Conservation (phyloP, 2,888 invertebrate species). For the Aphodius granarius region DNA sequence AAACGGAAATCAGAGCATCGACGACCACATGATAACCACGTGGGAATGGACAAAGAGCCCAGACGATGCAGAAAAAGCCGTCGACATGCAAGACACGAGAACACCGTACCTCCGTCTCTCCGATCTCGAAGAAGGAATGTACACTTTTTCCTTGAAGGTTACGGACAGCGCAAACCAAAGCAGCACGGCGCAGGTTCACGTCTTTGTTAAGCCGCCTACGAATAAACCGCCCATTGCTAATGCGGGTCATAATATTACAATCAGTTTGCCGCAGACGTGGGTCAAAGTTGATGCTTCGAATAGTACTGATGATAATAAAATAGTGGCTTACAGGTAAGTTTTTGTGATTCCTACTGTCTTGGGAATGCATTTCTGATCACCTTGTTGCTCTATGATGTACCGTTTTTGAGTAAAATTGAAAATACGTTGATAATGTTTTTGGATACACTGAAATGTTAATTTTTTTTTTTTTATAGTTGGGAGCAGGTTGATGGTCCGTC, state of each 20-base stretch:
- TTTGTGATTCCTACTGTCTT: too few species aligned
- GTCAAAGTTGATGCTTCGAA: conserved; percentile 76
- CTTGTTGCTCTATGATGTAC: too few species aligned
- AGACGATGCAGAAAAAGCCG: conserved; percentile 85
- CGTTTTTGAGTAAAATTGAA: too few species aligned
- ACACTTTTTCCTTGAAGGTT: conserved; percentile 90
- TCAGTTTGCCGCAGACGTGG: conserved; percentile 84
- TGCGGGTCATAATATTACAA: conserved; percentile 67
- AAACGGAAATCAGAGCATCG: conserved; percentile 88
- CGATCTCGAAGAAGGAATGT: conserved; percentile 91
- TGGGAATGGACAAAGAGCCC: conserved; percentile 97
- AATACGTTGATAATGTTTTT: background rate
- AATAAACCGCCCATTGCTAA: conserved; percentile 80
- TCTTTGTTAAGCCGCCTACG: conserved; percentile 89
- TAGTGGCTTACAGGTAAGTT: conserved; percentile 62
- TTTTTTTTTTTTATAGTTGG: conserved; percentile 62
- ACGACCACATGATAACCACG: conserved; percentile 89
- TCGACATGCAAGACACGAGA: conserved; percentile 94
- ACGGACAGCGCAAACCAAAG: conserved; percentile 89
- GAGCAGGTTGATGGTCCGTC: conserved; percentile 73
- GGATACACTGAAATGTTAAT: background rate
- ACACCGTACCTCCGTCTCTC: conserved; percentile 85
- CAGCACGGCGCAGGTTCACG: conserved; percentile 78
- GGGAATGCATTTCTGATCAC: too few species aligned
- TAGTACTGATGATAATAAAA: conserved; percentile 75